Percentiles rank a stretch among this genome's conserved stretches.
These are phyloP conservation scores for Pilophorus perplexus DNA, from an alignment of 2,888 invertebrate species.

Conservation along the genomic window DNA sequence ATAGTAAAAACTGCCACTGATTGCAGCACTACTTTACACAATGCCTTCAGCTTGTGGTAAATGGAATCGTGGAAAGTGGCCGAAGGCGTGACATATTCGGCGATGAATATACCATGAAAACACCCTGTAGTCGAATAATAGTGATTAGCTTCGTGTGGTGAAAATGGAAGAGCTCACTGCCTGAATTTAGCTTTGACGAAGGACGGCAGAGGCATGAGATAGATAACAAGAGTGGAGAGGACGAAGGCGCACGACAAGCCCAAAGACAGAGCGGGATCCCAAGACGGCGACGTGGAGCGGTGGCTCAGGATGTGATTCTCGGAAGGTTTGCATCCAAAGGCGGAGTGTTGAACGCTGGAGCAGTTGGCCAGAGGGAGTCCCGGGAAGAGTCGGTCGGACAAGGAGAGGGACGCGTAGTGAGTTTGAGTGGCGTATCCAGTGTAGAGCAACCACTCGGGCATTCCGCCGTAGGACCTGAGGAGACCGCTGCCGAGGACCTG, in stretches of 20 bases:
- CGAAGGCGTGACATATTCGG: too few relatives aligned
- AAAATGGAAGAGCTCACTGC: conserved; percentile 56
- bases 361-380: conserved; percentile 47
- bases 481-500: conserved; percentile 59
- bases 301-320: conserved; percentile 39
- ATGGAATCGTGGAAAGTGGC: too few relatives aligned
- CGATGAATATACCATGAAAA: too few relatives aligned
- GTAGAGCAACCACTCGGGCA: conserved; percentile 79
- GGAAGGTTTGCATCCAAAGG: conserved; percentile 50
- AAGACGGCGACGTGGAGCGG: conserved; percentile 30
- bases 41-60: too few relatives aligned
- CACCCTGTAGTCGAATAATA: too few relatives aligned
- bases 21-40: too few relatives aligned
- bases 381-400: conserved; percentile 68
- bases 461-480: conserved; percentile 72
- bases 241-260: conserved; percentile 64
- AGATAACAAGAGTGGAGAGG: conserved; percentile 69
- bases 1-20: too few relatives aligned
- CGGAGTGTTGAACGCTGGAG: conserved; percentile 46
- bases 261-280: conserved; percentile 59
- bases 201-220: conserved; percentile 78
- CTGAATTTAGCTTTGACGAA: conserved; percentile 85
- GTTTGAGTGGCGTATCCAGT: conserved; percentile 75
- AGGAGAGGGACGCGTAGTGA: conserved; percentile 72
- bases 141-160: neutral